These are phyloP conservation scores for Xenotilapia longispinis DNA, from an alignment of 2,113 vertebrate species.

Conservation along the genomic window DNA sequence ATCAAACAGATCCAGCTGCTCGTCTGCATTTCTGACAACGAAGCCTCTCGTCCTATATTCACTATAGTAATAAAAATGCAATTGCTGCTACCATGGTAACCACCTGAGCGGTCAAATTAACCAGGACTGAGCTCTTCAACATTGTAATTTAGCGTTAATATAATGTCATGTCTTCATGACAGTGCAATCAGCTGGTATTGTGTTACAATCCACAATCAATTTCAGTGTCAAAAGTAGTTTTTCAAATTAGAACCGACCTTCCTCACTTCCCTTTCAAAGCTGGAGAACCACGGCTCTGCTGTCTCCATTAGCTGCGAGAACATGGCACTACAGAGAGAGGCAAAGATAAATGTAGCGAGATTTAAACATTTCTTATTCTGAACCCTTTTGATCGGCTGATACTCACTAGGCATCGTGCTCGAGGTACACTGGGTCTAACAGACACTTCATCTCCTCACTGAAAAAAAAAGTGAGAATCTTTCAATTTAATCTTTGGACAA, in stretches of 20 bases:
- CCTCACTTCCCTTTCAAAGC: slow-evolving; percentile 73
- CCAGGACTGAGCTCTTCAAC: not conserved
- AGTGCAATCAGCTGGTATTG: not conserved
- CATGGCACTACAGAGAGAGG: slow-evolving; percentile 57
- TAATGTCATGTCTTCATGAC: not conserved
- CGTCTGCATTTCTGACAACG: not conserved
- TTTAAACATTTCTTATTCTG: not conserved
- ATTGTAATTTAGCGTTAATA: not conserved
- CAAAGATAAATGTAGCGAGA: not conserved
- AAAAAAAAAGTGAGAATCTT: slow-evolving; percentile 26
- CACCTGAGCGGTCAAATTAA: not conserved
- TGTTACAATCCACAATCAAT: not conserved
- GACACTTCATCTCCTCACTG: slow-evolving; percentile 93
- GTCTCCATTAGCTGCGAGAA: slow-evolving; percentile 79
- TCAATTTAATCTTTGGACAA: not conserved
- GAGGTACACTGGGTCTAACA: slow-evolving; percentile 87
- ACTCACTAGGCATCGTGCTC: slow-evolving; percentile 99
- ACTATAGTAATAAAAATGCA: not conserved
- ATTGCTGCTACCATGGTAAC: not conserved
- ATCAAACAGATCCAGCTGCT: not conserved
- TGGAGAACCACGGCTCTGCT: slow-evolving; percentile 77
- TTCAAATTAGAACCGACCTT: slow-evolving; percentile 52
- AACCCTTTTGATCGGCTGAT: not conserved
- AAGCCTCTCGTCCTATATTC: not conserved
- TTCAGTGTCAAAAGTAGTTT: not conserved